Evolutionary conservation across 2,888 invertebrate species (phyloP), one percentile per base, ranked within the genome.

Genomic region (Callyntrura guangdongensis): DNA sequence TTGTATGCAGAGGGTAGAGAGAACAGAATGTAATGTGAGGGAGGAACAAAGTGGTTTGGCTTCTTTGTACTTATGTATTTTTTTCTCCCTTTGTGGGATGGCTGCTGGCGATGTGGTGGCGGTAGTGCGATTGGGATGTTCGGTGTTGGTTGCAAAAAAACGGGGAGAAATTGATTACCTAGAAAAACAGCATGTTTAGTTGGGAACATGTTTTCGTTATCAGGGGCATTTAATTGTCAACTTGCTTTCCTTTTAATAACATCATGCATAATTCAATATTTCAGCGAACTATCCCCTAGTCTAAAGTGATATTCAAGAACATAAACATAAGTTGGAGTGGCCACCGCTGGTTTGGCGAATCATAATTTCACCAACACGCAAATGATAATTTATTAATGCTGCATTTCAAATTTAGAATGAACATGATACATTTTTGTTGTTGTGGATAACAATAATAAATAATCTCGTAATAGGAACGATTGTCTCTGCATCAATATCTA

Each of bases 171-270:
- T 86, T 86, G 56, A 11, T 59, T 61, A 9, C 0, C 20, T 1
- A 59, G 61, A 22, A 53, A 11, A 61, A 14, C 6, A 8, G 8
- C 61, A 20, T 61, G 22, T 61, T n/a, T n/a, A 61, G 36, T 2
- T 36, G 6, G 2, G 20, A 61, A 20, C 20, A 61, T 61, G 61
- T 14, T 12, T 64, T 11, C 6, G 25, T 27, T 27, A 9, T 11
- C 5, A n/a, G 27, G 11, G 14, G 64, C 14, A 53, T 1, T 53
- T 1, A 14, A 14, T 14, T 27, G 25, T 27, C 86, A 79, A 86
- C 74, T 59, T 59, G 86, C 77, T 86, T 77, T 25, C 77, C 77
- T 72, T 77, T 86, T 77, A 86, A 86, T 86, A 77, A 61, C 86
- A 86, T 77, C 74, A 86, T 56, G 36, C 77, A 85, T 85, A 45